Percentiles rank a stretch among this genome's conserved stretches.
Evolutionary conservation across 2,113 vertebrate species (phyloP).

Genomic region (Gymnobelideus leadbeateri): DNA sequence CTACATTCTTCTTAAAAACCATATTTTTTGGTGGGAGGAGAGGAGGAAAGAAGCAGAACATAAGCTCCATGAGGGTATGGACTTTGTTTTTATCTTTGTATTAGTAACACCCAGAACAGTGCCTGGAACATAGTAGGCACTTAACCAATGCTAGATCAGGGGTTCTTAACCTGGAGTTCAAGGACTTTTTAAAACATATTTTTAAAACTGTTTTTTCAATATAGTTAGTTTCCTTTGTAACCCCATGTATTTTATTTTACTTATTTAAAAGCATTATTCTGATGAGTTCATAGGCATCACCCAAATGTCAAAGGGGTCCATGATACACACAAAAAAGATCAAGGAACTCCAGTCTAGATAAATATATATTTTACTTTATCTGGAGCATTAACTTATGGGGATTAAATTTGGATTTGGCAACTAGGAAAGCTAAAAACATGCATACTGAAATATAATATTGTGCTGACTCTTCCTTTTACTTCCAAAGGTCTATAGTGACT

Average conservation of each 20-base stretch:
- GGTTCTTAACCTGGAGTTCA: background rate
- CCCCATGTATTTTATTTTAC: background rate
- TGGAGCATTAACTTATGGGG: slow-evolving; percentile 1
- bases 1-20: slow-evolving; percentile 28
- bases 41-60: background rate
- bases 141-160: background rate
- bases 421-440: slow-evolving; percentile 23
- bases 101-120: background rate
- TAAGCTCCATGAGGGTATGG: background rate
- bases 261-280: background rate
- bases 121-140: too few relatives aligned
- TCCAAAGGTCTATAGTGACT: slow-evolving; percentile 17
- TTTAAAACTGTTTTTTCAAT: background rate
- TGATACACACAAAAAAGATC: background rate
- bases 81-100: background rate
- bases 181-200: background rate
- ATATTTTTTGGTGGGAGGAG: background rate
- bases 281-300: background rate
- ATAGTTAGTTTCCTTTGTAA: background rate
- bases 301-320: background rate
- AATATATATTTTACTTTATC: background rate
- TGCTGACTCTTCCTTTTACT: slow-evolving; percentile 14
- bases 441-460: background rate
- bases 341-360: background rate
- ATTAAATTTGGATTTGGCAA: slow-evolving; percentile 17